Percentiles rank a stretch among this genome's conserved stretches.
Conservation (phyloP, 2,113 vertebrate species). For the Melanerpes formicivorus region DNA sequence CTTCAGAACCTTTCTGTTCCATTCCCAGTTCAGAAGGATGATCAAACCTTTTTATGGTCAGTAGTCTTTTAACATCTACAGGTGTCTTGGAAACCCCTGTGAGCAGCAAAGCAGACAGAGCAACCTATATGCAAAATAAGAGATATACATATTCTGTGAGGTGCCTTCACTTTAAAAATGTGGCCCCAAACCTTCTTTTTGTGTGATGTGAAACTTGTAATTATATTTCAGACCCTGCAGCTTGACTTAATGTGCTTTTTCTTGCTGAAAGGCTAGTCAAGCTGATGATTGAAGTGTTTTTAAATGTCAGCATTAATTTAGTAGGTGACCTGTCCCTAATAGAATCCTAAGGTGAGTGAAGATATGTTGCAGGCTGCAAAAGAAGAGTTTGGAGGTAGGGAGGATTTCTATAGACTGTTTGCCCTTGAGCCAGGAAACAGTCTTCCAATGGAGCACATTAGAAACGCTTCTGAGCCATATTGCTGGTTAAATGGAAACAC, state of each 20-base stretch:
- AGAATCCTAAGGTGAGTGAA: neutral
- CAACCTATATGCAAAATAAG: neutral
- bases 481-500: constrained; percentile 34
- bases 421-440: constrained; percentile 43
- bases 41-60: too few relatives aligned
- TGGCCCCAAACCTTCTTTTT: constrained; percentile 63
- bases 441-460: neutral
- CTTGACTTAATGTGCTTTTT: constrained; percentile 42
- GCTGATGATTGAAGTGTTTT: constrained; percentile 20
- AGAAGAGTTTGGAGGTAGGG: neutral
- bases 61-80: neutral
- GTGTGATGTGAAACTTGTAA: neutral
- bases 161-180: constrained; percentile 8
- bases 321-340: neutral
- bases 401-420: neutral
- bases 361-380: neutral
- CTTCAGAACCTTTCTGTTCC: neutral
- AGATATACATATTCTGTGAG: neutral
- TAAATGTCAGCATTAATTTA: neutral
- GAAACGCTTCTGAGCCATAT: neutral
- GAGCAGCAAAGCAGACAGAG: neutral
- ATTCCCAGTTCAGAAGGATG: neutral
- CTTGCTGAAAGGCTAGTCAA: constrained; percentile 40
- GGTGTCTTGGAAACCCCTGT: neutral
- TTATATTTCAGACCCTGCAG: constrained; percentile 57